These are phyloP conservation scores for Eptatretus burgeri DNA, from an alignment of 2,113 vertebrate genomes.

Conservation along the genomic window DNA sequence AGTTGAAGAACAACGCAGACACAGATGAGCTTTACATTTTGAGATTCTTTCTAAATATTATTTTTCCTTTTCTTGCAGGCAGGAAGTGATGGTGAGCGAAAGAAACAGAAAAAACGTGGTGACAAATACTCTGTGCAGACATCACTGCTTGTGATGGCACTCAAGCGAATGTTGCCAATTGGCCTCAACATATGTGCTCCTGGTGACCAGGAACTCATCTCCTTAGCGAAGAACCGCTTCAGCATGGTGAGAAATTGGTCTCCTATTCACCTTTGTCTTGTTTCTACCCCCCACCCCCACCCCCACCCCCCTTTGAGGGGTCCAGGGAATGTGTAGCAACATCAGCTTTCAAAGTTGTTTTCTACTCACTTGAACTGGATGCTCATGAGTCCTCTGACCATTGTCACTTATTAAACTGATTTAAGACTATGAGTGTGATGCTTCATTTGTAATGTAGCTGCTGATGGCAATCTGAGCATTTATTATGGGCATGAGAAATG, in stretches of 20 bases:
- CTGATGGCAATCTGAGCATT: too few species aligned
- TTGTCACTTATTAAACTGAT: too few species aligned
- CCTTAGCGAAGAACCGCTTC: constrained; percentile 53
- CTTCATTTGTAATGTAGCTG: too few species aligned
- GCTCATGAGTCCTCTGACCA: neutral
- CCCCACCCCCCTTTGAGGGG: too few species aligned
- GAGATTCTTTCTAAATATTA: neutral
- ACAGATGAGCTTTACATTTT: too few species aligned
- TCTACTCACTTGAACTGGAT: neutral
- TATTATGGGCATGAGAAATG: too few species aligned
- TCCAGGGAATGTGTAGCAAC: constrained; percentile 1
- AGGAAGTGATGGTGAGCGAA: constrained; percentile 75
- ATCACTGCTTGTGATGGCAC: constrained; percentile 56
- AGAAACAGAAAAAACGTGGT: constrained; percentile 65
- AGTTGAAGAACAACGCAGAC: neutral
- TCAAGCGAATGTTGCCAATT: constrained; percentile 58
- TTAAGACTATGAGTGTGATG: too few species aligned
- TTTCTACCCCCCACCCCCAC: too few species aligned
- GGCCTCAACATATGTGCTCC: constrained; percentile 73
- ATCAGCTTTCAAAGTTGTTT: neutral
- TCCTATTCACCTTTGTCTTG: constrained; percentile 5
- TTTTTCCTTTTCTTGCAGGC: constrained; percentile 9
- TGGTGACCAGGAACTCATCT: constrained; percentile 71
- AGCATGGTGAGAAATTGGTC: constrained; percentile 25
- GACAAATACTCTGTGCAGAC: constrained; percentile 72